phyloP scores from a whole-genome alignment of 2,797 vertebrate species.

The Pangasius djambal region DNA sequence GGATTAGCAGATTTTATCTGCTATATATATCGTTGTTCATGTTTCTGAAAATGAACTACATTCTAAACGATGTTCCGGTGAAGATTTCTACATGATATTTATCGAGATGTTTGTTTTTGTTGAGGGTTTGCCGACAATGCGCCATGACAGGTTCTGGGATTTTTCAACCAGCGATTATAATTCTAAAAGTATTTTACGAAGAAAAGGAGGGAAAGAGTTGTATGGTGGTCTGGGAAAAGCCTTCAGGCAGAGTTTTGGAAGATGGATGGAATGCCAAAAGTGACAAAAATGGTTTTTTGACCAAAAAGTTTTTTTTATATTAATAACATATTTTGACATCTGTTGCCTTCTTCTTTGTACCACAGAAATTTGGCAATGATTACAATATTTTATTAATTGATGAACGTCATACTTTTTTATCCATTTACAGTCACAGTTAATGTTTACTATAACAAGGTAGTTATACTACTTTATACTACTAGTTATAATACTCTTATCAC shows the following conservation, averaged over 20 bases:
- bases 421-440: neutral
- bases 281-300: neutral
- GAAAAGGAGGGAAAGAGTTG: neutral
- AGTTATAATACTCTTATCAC: too few relatives aligned
- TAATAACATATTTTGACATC: neutral
- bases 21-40: neutral
- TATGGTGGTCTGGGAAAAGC: conserved; percentile 7
- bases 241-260: neutral
- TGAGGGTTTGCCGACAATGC: neutral
- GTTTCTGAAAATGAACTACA: neutral
- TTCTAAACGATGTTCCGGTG: neutral
- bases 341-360: neutral
- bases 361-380: neutral
- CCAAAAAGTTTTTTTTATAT: neutral
- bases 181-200: neutral
- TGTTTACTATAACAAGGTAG: neutral
- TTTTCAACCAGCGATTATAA: neutral
- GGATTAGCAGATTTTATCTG: neutral
- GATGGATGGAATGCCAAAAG: neutral
- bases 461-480: too few relatives aligned
- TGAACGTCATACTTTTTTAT: neutral
- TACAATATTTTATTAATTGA: neutral
- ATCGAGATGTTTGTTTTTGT: neutral
- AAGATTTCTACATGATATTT: neutral
- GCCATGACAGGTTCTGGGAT: neutral